These are phyloP conservation scores for Gallinago media DNA, from an alignment of 2,113 vertebrate species.

Conservation along the genomic window DNA sequence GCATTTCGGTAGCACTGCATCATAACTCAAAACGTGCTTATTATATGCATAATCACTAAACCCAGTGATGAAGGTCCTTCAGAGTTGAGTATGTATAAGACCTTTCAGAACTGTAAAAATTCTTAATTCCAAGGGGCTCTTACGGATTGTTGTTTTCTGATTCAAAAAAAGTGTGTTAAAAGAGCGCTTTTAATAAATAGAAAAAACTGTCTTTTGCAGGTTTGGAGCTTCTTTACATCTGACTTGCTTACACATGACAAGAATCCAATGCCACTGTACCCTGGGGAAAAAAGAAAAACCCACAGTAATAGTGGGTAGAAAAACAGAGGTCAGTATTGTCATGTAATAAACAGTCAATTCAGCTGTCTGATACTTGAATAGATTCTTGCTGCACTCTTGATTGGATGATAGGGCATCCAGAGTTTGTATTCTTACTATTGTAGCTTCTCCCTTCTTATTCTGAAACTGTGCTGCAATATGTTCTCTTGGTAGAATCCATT, in stretches of 20 bases:
- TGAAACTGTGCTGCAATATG: neutral
- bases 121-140: neutral
- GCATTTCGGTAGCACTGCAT: neutral
- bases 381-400: neutral
- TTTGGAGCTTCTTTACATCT: rapidly evolving
- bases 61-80: neutral
- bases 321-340: neutral
- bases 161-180: neutral
- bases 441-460: neutral
- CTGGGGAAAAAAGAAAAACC: neutral
- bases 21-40: neutral
- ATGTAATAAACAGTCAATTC: rapidly evolving
- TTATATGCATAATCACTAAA: neutral
- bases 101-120: neutral
- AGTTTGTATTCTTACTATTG: neutral
- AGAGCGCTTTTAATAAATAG: neutral
- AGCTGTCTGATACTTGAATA: neutral
- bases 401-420: neutral
- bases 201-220: neutral
- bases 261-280: neutral
- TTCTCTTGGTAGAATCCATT: neutral
- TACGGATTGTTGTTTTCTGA: neutral
- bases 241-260: neutral
- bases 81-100: neutral
- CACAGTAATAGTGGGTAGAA: neutral